Percentiles rank a stretch among this genome's conserved stretches.
phyloP scores from a whole-genome alignment of 2,113 vertebrate species.

The Nycticebus coucang region DNA sequence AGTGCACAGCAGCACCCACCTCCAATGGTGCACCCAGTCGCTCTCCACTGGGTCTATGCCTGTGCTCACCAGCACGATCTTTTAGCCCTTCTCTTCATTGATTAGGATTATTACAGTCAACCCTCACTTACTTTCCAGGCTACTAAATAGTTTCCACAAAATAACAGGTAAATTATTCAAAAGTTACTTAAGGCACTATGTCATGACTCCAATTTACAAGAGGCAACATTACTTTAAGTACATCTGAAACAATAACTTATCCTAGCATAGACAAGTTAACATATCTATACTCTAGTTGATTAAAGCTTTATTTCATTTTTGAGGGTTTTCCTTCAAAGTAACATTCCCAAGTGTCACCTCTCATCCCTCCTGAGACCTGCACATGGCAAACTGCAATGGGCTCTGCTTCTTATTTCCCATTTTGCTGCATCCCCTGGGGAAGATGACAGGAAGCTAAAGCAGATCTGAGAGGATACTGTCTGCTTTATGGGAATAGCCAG shows the following conservation, averaged over 20 bases:
- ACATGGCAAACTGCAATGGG: accelerated
- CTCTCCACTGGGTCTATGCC: too few species aligned
- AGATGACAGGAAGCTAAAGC: background rate
- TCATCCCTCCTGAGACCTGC: background rate
- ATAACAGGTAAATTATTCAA: constrained; percentile 47
- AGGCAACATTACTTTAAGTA: constrained; percentile 24
- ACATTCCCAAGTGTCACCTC: background rate
- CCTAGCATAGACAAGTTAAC: constrained; percentile 21
- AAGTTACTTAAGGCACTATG: constrained; percentile 24
- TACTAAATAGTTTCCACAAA: constrained; percentile 53
- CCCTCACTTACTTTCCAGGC: background rate
- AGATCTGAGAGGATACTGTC: too few species aligned
- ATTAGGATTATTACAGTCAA: background rate
- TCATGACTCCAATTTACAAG: constrained; percentile 63
- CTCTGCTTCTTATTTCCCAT: background rate
- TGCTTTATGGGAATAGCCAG: background rate
- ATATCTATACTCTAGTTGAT: constrained; percentile 42
- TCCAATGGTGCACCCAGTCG: accelerated
- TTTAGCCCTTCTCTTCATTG: background rate
- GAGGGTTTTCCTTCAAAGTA: constrained; percentile 14
- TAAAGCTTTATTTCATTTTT: constrained; percentile 56
- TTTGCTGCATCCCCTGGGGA: background rate
- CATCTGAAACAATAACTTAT: constrained; percentile 43
- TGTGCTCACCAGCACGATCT: background rate
- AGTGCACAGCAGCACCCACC: accelerated